Conservation (phyloP, 2,888 invertebrate genomes). For the Seira sanloemensis region DNA sequence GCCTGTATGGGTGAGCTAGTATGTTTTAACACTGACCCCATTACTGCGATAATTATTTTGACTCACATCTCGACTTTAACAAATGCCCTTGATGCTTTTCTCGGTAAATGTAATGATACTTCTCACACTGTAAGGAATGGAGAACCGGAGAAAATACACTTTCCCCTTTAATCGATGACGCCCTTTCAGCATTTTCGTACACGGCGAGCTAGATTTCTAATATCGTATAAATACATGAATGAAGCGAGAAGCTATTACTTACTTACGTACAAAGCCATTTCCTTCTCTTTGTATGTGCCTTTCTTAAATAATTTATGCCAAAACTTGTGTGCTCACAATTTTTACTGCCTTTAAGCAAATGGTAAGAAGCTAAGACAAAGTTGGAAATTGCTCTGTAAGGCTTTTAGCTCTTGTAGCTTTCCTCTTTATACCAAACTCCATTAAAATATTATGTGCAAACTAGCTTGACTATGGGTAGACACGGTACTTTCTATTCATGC, state of each 20-base stretch:
- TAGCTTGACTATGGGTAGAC: background rate
- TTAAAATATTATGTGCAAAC: background rate
- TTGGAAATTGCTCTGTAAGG: background rate
- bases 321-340: conserved; percentile 35
- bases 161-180: background rate
- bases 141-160: too few species aligned
- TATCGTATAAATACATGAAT: background rate
- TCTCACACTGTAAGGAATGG: background rate
- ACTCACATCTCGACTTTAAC: background rate
- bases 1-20: too few species aligned
- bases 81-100: background rate
- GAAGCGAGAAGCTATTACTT: conserved; percentile 20
- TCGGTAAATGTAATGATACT: background rate
- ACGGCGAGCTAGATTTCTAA: background rate
- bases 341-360: background rate
- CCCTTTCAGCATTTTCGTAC: background rate
- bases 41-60: background rate
- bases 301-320: conserved; percentile 54
- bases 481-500: background rate
- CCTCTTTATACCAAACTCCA: background rate
- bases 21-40: conserved; percentile 36
- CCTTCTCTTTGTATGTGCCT: conserved; percentile 24
- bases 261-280: conserved; percentile 25
- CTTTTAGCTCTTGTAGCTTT: background rate
- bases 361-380: background rate